Evolutionary conservation across 1,140 invertebrate species (phyloP).

Genomic region (Megathymus violae): DNA sequence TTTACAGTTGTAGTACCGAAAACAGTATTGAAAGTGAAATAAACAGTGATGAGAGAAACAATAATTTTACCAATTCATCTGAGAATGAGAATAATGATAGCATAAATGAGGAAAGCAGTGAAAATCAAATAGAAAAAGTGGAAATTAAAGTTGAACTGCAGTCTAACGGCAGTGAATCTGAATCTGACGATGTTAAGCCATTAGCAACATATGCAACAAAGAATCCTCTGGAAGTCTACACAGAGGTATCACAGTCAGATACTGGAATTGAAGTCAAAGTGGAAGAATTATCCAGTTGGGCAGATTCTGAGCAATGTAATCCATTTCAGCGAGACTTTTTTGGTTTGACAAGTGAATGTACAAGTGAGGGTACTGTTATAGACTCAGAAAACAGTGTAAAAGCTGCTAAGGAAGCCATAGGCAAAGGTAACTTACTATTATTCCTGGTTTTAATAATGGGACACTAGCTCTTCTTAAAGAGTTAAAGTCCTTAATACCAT

Average conservation of each 20-base stretch:
- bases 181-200: constrained; percentile 28
- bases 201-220: background rate
- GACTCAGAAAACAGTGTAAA: constrained; percentile 50
- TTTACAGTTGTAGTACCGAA: constrained; percentile 27
- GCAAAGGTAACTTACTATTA: constrained; percentile 65
- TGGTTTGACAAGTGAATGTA: constrained; percentile 48
- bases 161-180: constrained; percentile 15
- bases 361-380: constrained; percentile 39
- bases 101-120: background rate
- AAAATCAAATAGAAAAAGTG: background rate
- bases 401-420: constrained; percentile 51
- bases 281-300: constrained; percentile 47
- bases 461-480: too few species aligned
- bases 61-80: constrained; percentile 1
- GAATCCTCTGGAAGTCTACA: background rate
- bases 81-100: constrained; percentile 10
- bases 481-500: too few species aligned
- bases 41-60: constrained; percentile 20
- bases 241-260: background rate
- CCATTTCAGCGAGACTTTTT: constrained; percentile 59
- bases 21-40: constrained; percentile 27
- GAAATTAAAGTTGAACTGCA: constrained; percentile 10
- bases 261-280: constrained; percentile 49
- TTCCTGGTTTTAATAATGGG: too few species aligned
- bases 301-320: constrained; percentile 47